These are phyloP conservation scores for Syrrhaptes paradoxus DNA, from an alignment of 2,113 vertebrate species.

Conservation along the genomic window DNA sequence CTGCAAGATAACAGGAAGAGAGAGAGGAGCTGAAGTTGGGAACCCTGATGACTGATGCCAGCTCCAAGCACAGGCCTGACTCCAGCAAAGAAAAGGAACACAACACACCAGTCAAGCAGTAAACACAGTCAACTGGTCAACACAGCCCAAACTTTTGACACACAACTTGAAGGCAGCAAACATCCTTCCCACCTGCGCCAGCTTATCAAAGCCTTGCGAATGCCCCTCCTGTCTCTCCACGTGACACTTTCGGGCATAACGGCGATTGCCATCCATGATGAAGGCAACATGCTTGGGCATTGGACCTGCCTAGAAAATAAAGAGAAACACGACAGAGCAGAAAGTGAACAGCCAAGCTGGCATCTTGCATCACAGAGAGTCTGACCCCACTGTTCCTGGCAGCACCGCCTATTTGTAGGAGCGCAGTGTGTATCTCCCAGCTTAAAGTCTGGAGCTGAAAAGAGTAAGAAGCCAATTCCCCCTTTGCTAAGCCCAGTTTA, in stretches of 20 bases:
- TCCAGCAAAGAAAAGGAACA: neutral
- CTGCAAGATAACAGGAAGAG: neutral
- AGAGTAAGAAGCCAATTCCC: neutral
- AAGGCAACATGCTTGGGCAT: constrained; percentile 96
- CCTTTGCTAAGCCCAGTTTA: too few species aligned
- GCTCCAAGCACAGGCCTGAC: neutral
- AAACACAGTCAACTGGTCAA: neutral
- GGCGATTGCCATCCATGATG: constrained; percentile 98
- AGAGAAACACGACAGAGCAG: neutral
- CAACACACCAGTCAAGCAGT: neutral
- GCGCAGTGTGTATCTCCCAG: rapidly evolving
- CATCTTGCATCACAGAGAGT: rapidly evolving
- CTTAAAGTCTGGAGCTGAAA: neutral
- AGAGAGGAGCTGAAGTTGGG: neutral
- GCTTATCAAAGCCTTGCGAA: constrained; percentile 93
- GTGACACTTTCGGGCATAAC: constrained; percentile 90
- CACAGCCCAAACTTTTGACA: neutral
- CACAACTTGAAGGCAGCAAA: neutral
- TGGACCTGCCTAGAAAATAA: constrained; percentile 85
- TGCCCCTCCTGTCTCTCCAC: constrained; percentile 92
- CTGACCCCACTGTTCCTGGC: neutral
- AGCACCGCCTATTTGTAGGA: neutral
- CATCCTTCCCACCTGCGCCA: constrained; percentile 87
- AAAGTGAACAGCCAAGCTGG: neutral
- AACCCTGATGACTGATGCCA: neutral